Evolutionary conservation across 2,888 invertebrate genomes (phyloP), one percentile per base, ranked within the genome.

Genomic region (Pegoplata infirma): DNA sequence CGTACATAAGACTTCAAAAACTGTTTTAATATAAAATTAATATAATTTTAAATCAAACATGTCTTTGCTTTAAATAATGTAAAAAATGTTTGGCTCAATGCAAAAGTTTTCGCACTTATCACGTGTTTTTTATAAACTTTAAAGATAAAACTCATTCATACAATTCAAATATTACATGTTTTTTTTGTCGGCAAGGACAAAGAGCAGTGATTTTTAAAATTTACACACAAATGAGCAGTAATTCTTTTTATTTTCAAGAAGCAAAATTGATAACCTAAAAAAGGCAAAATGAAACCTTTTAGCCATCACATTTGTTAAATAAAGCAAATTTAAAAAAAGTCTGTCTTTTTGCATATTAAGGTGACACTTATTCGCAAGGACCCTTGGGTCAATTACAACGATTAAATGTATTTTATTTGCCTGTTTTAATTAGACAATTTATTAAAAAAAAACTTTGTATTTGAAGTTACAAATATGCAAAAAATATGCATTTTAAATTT

Each of bases 141-240:
- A 12, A 16, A 19, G n/a, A 21, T n/a, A 23, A 25, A 40, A 25
- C n/a, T n/a, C n/a, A 46, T 16, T 28, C 14, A 47, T 19, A 8
- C 5, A 47, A 19, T 61, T 61, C 46, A 0, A 51, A 49, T 21
- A 5, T 21, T 3, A 32, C 28, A 51, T 64, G n/a, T 64, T n/a
- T n/a, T n/a, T n/a, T n/a, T n/a, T n/a, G n/a, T n/a, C 21, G n/a
- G 2, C 8, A 44, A 23, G 2, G 17, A 10, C 19, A 40, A 16
- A 36, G 44, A 51, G 10, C 44, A 12, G 40, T 53, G 40, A 40
- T 53, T 44, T 23, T 23, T 25, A 16, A 59, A 58, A 25, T 28
- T 28, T 28, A 47, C 16, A 46, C 44, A 59, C 25, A 23, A 64
- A 64, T 51, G 51, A 64, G 36, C n/a, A 23, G 21, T 49, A 51